Evolutionary conservation across 2,888 invertebrate species (phyloP), one percentile per base, ranked within the genome.

Genomic region (Coelopa pilipes): DNA sequence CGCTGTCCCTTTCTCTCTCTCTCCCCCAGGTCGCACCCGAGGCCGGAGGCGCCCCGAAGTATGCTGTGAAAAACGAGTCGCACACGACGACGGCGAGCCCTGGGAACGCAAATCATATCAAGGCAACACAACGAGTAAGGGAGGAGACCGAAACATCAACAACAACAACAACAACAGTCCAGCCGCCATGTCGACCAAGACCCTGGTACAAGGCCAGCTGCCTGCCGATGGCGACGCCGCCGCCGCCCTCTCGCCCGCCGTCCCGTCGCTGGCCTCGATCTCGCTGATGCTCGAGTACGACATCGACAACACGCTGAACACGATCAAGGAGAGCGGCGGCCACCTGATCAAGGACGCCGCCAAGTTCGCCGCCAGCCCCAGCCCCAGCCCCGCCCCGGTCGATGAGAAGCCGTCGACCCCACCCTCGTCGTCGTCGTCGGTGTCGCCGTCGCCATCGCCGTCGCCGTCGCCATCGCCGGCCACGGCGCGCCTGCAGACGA

Each of bases 261-360:
- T 34, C 34, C 34, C 2, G 34, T 7, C 2, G 71, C 76, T 83
- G 73, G 81, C 83, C 70, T 79, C 84, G 74, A 85, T 87, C 80
- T 87, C 87, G 77, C 79, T 85, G 74, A 85, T 87, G 83, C 80
- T 87, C 71, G 86, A 87, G 78, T 87, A 88, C 82, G 87, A 87
- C 76, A 86, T 87, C 73, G 87, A 87, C 77, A 87, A 87, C 73
- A 87, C 87, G 46, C 76, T 87, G 74, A 87, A 88, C 81, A 83
- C 84, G 57, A 83, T 87, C 72, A 85, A 86, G 77, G 86, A 87
- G 79, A 86, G 84, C 74, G 77, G 78, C 57, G 75, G 78, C 53
- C 79, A 82, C 74, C 74, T 82, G 59, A 78, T 80, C 15, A 71
- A 46, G 59, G 63, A 47, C 17, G 60, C 12, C 34, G 34, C 19